Evolutionary conservation across 2,113 vertebrate genomes (phyloP).

Genomic region (Verasper variegatus): DNA sequence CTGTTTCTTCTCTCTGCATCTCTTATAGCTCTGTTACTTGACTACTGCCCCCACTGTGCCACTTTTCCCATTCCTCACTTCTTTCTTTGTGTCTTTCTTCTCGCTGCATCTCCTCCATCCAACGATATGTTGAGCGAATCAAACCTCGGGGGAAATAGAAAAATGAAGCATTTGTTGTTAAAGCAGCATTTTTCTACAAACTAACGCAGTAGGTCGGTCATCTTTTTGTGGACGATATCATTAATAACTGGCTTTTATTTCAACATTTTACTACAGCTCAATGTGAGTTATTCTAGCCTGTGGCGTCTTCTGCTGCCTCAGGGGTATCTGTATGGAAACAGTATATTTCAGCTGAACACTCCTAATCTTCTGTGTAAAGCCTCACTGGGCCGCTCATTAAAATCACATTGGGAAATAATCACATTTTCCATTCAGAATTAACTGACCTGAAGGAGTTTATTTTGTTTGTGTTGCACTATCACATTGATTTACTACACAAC

Average conservation of each 20-base stretch:
- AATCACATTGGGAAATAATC: background rate
- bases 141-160: no score
- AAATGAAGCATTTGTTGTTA: background rate
- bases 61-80: background rate
- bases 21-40: background rate
- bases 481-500: background rate
- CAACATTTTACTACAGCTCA: background rate
- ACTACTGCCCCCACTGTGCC: background rate
- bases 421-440: background rate
- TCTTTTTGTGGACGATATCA: no score
- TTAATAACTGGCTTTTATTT: background rate
- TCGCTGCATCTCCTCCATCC: no score
- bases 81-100: no score
- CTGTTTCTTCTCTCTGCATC: conserved; percentile 10
- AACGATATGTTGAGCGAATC: no score
- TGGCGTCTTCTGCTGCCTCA: conserved; percentile 9
- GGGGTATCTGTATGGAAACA: conserved; percentile 42
- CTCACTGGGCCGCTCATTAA: conserved; percentile 30
- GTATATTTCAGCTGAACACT: conserved; percentile 37
- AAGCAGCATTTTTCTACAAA: no score
- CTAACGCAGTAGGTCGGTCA: no score
- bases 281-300: conserved; percentile 6
- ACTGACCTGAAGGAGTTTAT: background rate
- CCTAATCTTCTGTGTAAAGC: conserved; percentile 59
- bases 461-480: background rate